phyloP scores from a whole-genome alignment of 2,888 invertebrate species.

The Agapostemon virescens region DNA sequence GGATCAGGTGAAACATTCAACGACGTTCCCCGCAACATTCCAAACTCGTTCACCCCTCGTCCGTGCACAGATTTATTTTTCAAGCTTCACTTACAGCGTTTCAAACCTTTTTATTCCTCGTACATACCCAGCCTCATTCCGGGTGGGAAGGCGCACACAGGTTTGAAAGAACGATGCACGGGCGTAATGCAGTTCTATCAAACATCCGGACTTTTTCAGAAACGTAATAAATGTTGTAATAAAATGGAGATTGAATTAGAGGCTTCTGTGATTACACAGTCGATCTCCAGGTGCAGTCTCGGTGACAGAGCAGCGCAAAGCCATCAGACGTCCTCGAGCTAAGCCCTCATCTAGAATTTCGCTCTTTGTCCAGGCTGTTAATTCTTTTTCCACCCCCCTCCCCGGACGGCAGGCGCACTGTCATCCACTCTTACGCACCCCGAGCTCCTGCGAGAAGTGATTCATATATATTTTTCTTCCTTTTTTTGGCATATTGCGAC shows the following conservation, averaged over 20 bases:
- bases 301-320: constrained; percentile 24
- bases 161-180: neutral
- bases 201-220: neutral
- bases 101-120: neutral
- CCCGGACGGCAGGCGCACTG: constrained; percentile 43
- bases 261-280: constrained; percentile 18
- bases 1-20: neutral
- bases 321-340: constrained; percentile 43
- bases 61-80: neutral
- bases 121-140: neutral
- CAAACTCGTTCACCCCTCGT: too few species aligned
- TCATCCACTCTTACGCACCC: constrained; percentile 61
- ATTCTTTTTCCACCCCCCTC: constrained; percentile 58
- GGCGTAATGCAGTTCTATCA: neutral
- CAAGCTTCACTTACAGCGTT: neutral
- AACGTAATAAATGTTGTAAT: neutral
- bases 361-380: constrained; percentile 64
- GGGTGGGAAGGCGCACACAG: neutral
- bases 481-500: constrained; percentile 78
- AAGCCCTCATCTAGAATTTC: constrained; percentile 56
- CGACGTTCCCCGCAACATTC: too few species aligned
- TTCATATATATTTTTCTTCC: constrained; percentile 73
- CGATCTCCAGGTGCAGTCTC: neutral
- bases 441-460: constrained; percentile 71
- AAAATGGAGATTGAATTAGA: neutral